phyloP scores from a whole-genome alignment of 2,113 vertebrate species.

The Irena cyanogastra region DNA sequence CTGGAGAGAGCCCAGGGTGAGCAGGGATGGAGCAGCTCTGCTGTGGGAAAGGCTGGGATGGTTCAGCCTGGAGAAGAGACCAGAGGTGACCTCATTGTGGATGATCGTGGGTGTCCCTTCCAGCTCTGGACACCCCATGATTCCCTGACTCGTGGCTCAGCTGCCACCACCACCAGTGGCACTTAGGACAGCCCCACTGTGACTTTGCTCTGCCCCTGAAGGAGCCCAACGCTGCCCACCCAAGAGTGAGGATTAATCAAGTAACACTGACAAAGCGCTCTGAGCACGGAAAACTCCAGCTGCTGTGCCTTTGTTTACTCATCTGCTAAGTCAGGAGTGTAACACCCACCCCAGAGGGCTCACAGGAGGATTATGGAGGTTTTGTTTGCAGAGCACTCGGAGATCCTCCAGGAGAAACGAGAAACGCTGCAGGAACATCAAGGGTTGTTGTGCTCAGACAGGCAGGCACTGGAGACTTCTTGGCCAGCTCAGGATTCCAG shows the following conservation, averaged over 20 bases:
- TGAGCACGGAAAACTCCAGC: not conserved
- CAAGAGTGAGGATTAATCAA: not conserved
- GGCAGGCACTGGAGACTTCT: not conserved
- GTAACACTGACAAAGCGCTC: not conserved
- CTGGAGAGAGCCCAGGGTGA: not conserved
- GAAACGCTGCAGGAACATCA: not conserved
- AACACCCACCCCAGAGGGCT: not conserved
- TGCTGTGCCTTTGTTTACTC: constrained; percentile 22
- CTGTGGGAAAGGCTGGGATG: not conserved
- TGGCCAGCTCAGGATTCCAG: not conserved
- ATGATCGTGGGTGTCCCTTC: not conserved
- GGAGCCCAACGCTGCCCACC: not conserved
- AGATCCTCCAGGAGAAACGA: not conserved
- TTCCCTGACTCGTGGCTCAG: not conserved
- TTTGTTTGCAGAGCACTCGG: constrained; percentile 35
- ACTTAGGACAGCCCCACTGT: not conserved
- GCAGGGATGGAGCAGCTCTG: not conserved
- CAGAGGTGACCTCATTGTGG: not conserved
- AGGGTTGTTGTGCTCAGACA: not conserved
- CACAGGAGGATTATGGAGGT: not conserved
- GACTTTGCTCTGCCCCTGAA: not conserved
- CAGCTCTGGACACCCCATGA: not conserved
- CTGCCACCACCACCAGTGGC: fast-evolving
- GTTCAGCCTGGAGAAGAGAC: not conserved
- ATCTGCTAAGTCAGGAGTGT: not conserved